phyloP scores from a whole-genome alignment of 2,888 invertebrate species.

The Sussaba pulchella region DNA sequence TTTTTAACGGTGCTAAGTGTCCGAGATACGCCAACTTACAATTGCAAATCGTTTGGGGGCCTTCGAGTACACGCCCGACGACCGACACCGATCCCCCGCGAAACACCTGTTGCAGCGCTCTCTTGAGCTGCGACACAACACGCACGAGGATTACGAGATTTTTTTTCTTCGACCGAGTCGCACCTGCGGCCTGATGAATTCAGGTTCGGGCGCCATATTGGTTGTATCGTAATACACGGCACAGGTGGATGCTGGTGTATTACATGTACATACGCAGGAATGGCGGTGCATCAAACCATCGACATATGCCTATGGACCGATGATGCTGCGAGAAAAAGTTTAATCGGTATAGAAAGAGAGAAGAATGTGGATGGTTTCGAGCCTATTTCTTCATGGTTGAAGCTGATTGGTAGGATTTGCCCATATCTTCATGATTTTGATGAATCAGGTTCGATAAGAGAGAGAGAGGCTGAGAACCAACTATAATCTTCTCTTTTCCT shows the following conservation, averaged over 20 bases:
- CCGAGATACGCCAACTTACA: slow-evolving; percentile 62
- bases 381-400: no score
- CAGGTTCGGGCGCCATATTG: slow-evolving; percentile 70
- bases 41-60: slow-evolving; percentile 56
- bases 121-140: slow-evolving; percentile 25
- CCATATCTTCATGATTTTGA: no score
- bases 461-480: no score
- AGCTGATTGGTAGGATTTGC: no score
- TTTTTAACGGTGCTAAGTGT: slow-evolving; percentile 48
- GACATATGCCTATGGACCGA: no score
- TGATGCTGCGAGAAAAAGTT: no score
- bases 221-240: slow-evolving; percentile 31
- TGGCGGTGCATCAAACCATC: slow-evolving; percentile 5
- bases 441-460: no score
- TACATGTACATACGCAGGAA: not conserved
- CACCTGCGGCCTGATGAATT: slow-evolving; percentile 70
- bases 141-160: slow-evolving; percentile 36
- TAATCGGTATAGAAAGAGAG: no score
- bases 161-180: slow-evolving; percentile 59
- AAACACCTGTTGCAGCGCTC: slow-evolving; percentile 56
- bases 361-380: no score
- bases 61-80: slow-evolving; percentile 38
- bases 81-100: slow-evolving; percentile 10
- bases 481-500: no score
- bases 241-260: not conserved